Conservation (phyloP, 92 coral and sea anemone species). For the Umimayanthus kanabou region DNA sequence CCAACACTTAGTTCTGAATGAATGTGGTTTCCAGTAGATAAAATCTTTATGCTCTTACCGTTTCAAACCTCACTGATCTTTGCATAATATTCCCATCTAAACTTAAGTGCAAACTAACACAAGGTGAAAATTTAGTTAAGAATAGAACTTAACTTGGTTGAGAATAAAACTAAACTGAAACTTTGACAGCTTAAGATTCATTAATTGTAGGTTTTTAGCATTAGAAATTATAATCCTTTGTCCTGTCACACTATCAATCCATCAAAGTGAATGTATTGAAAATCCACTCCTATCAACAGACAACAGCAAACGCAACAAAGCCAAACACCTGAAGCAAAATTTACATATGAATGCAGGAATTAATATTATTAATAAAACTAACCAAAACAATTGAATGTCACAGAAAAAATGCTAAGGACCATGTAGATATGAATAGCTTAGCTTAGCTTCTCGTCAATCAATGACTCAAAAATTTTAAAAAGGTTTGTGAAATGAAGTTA, state of each 20-base stretch:
- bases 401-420: too few species aligned
- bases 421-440: too few species aligned
- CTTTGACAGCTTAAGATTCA: slow-evolving; percentile 11
- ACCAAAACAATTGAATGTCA: too few species aligned
- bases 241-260: neutral
- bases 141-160: neutral
- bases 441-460: too few species aligned
- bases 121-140: too few species aligned
- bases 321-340: slow-evolving; percentile 17
- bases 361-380: too few species aligned
- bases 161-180: neutral
- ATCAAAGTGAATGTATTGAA: slow-evolving; percentile 17
- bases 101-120: neutral
- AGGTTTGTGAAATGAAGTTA: too few species aligned
- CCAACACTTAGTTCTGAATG: neutral
- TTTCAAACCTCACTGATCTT: slow-evolving; percentile 42
- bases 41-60: neutral
- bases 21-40: neutral
- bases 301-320: neutral
- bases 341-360: neutral
- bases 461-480: too few species aligned
- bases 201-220: slow-evolving; percentile 8
- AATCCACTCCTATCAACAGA: slow-evolving; percentile 21
- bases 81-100: slow-evolving; percentile 23
- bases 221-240: neutral